These are phyloP conservation scores for Omphaloscelis lunosa DNA, from an alignment of 2,888 invertebrate species.

Conservation along the genomic window DNA sequence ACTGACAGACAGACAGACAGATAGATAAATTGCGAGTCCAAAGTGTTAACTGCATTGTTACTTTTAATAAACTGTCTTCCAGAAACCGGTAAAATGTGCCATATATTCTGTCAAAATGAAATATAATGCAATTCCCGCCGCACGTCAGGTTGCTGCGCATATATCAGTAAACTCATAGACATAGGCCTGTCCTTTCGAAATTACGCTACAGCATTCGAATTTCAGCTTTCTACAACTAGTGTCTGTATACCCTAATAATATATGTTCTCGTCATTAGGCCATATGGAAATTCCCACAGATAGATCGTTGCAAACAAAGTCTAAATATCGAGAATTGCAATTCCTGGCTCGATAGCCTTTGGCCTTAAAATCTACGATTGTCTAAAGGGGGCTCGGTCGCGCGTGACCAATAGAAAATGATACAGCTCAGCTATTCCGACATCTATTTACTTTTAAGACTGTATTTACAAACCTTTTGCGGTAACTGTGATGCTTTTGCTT, in stretches of 20 bases:
- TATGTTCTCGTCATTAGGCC: neutral
- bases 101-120: neutral
- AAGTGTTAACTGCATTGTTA: neutral
- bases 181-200: neutral
- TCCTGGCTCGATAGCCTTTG: slow-evolving; percentile 62
- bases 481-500: neutral
- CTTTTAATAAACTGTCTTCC: neutral
- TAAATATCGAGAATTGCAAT: slow-evolving; percentile 44
- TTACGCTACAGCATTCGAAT: neutral
- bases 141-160: neutral
- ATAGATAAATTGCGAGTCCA: too few relatives aligned
- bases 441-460: slow-evolving; percentile 15
- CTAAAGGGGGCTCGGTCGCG: slow-evolving; percentile 40
- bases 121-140: neutral
- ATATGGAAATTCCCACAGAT: slow-evolving; percentile 36
- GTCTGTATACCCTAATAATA: neutral
- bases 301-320: slow-evolving; percentile 22
- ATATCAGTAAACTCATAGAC: neutral
- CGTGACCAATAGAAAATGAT: slow-evolving; percentile 53
- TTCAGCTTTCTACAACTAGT: neutral
- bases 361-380: slow-evolving; percentile 47
- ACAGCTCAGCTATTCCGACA: slow-evolving; percentile 22
- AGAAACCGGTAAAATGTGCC: neutral
- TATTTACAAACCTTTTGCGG: slow-evolving; percentile 15
- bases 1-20: too few relatives aligned